These are phyloP conservation scores for Meteorus sp. DNA, from an alignment of 1,140 invertebrate species.

Conservation along the genomic window DNA sequence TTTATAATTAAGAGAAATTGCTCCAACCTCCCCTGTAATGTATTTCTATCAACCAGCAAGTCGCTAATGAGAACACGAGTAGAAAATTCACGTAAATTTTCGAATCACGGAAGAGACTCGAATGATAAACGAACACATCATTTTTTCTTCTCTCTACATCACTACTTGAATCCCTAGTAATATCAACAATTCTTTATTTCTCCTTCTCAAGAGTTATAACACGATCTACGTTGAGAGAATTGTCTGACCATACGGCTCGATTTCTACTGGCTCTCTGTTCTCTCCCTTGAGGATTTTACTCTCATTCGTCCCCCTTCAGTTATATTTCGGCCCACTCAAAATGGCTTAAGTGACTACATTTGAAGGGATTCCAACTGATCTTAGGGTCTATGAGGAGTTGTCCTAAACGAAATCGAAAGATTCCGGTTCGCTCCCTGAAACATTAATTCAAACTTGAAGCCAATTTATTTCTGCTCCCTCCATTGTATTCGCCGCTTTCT, in stretches of 20 bases:
- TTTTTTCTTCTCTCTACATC: no score
- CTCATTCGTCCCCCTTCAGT: no score
- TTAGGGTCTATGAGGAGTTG: background rate
- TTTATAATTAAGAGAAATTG: background rate
- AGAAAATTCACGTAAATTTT: background rate
- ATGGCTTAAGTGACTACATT: conserved; percentile 1
- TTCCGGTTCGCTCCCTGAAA: no score
- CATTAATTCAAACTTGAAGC: background rate
- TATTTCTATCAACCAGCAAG: background rate
- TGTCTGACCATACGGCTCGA: background rate
- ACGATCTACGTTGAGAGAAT: no score
- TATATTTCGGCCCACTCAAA: no score
- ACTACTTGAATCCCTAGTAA: no score
- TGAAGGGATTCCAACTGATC: background rate
- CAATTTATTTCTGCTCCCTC: no score
- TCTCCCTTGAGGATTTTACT: background rate
- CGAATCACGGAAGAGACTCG: background rate
- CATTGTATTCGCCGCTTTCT: no score
- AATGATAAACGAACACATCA: no score
- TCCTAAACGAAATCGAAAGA: background rate
- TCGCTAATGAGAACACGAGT: background rate
- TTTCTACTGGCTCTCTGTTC: background rate
- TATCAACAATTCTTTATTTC: no score
- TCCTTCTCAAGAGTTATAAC: no score
- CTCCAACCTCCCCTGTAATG: background rate